phyloP scores from a whole-genome alignment of 2,797 vertebrate genomes.

The Triplophysa yarkandensis region DNA sequence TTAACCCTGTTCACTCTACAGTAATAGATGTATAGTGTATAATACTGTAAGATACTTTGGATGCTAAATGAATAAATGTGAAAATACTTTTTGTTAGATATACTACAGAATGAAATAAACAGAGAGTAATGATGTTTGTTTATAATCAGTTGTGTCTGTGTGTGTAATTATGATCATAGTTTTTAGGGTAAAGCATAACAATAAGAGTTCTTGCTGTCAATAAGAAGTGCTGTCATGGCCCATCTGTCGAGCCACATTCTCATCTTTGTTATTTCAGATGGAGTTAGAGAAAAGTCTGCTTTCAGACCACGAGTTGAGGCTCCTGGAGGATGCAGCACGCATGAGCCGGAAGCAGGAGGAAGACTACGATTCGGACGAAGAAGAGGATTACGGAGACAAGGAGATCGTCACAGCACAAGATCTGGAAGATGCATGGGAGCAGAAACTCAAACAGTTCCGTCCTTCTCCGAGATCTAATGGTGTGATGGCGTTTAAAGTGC shows the following conservation, averaged over 20 bases:
- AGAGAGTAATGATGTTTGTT: background rate
- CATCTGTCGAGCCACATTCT: too few species aligned
- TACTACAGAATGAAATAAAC: too few species aligned
- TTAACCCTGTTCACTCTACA: too few species aligned
- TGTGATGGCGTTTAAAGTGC: slow-evolving; percentile 56
- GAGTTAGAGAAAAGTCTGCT: slow-evolving; percentile 87
- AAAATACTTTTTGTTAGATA: too few species aligned
- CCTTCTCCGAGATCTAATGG: slow-evolving; percentile 77
- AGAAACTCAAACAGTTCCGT: slow-evolving; percentile 78
- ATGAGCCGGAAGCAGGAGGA: slow-evolving; percentile 77
- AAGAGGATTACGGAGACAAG: slow-evolving; percentile 64
- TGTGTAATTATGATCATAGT: too few species aligned
- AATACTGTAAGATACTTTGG: too few species aligned
- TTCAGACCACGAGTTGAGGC: slow-evolving; percentile 87
- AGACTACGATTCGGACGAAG: slow-evolving; percentile 77
- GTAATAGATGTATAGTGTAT: too few species aligned
- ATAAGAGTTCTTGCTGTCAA: too few species aligned
- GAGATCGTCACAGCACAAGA: slow-evolving; percentile 83
- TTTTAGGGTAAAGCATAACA: too few species aligned
- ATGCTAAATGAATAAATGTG: too few species aligned
- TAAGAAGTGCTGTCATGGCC: background rate
- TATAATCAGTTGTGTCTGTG: background rate
- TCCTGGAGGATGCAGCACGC: slow-evolving; percentile 78
- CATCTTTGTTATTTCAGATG: slow-evolving; percentile 68
- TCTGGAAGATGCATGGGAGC: slow-evolving; percentile 92